Conservation (phyloP, 2,113 vertebrate species). For the Aegithalos caudatus region DNA sequence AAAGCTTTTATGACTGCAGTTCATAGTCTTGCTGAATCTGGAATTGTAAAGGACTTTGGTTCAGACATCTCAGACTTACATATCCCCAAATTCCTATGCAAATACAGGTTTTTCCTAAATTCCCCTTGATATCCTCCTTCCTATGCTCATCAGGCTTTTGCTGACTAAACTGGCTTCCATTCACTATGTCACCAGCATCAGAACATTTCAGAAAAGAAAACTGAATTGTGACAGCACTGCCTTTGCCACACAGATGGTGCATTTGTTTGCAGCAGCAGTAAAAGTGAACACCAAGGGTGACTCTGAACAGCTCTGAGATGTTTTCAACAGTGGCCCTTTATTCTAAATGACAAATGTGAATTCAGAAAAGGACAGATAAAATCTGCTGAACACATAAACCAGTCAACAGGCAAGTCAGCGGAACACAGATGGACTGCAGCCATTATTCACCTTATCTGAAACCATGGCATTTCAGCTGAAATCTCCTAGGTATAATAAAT, state of each 20-base stretch:
- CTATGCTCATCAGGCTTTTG: neutral
- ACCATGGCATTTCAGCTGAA: neutral
- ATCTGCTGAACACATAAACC: slow-evolving; percentile 34
- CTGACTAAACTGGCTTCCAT: slow-evolving; percentile 6
- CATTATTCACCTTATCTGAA: slow-evolving; percentile 26
- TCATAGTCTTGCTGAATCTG: neutral
- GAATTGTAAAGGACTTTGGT: neutral
- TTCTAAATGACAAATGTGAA: slow-evolving; percentile 40
- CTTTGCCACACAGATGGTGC: slow-evolving; percentile 23
- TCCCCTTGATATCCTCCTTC: neutral
- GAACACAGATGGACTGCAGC: neutral
- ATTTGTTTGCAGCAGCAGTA: slow-evolving; percentile 36
- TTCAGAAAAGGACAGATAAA: slow-evolving; percentile 43
- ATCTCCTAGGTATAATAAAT: slow-evolving; percentile 11
- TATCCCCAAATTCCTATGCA: neutral
- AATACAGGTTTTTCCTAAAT: neutral
- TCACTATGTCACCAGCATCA: neutral
- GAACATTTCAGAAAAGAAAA: slow-evolving; percentile 4
- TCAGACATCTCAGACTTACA: neutral
- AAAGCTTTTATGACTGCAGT: neutral
- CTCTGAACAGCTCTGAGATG: slow-evolving; percentile 6
- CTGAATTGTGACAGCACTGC: slow-evolving; percentile 8
- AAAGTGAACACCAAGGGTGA: neutral
- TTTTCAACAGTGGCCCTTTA: slow-evolving; percentile 33
- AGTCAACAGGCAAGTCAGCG: slow-evolving; percentile 7